Conservation (phyloP, 2,797 vertebrate genomes). For the Sebastes taczanowskii region DNA sequence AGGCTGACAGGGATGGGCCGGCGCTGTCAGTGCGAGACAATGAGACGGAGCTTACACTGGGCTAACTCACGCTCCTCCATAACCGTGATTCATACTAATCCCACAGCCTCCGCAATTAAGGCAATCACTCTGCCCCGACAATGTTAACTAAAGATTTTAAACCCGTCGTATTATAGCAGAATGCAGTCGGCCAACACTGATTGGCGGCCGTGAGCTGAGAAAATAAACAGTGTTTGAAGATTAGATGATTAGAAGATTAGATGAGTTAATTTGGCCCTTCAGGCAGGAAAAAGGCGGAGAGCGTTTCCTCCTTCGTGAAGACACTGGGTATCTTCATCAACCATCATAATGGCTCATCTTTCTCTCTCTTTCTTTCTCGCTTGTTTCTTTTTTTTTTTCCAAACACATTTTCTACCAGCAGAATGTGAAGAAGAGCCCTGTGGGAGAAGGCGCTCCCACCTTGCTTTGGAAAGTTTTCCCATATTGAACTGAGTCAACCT, state of each 20-base stretch:
- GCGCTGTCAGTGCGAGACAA: constrained; percentile 62
- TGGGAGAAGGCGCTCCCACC: constrained; percentile 42
- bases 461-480: constrained; percentile 47
- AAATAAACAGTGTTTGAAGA: constrained; percentile 73
- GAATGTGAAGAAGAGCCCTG: constrained; percentile 25
- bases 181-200: constrained; percentile 33
- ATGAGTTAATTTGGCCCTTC: constrained; percentile 57
- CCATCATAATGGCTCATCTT: constrained; percentile 21
- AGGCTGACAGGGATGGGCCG: constrained; percentile 73
- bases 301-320: constrained; percentile 32
- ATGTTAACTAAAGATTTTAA: constrained; percentile 69
- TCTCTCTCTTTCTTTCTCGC: background rate
- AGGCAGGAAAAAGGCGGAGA: constrained; percentile 37
- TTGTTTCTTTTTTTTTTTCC: background rate
- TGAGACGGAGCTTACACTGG: constrained; percentile 35
- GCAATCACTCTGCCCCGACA: constrained; percentile 46
- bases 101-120: constrained; percentile 59
- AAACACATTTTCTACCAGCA: constrained; percentile 16
- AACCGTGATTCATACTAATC: constrained; percentile 60
- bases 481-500: constrained; percentile 51
- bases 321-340: constrained; percentile 39
- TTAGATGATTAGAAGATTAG: constrained; percentile 66
- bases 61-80: constrained; percentile 32
- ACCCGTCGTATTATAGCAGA: constrained; percentile 55
- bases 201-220: constrained; percentile 66